Conservation (phyloP, 2,888 invertebrate species). For the Acrocyrtus sp. region DNA sequence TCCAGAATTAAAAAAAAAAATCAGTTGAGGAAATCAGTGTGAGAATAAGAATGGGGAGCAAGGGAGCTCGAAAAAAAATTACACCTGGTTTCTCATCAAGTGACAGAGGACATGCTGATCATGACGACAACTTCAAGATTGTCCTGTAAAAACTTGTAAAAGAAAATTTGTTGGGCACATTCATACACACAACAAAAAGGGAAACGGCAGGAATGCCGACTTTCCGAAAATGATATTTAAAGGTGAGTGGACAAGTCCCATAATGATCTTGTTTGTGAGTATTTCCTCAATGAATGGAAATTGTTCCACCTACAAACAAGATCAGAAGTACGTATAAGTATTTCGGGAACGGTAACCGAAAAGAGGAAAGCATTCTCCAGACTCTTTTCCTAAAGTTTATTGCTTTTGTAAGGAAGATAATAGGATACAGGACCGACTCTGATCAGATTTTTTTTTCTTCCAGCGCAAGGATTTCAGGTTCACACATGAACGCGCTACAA, state of each 20-base stretch:
- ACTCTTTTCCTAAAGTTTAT: background rate
- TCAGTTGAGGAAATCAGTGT: background rate
- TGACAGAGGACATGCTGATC: background rate
- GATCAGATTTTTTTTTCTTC: slow-evolving; percentile 1
- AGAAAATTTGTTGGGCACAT: too few species aligned
- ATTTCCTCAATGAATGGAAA: slow-evolving; percentile 24
- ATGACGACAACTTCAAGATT: slow-evolving; percentile 23
- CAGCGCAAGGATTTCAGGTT: slow-evolving; percentile 5
- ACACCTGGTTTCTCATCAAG: background rate
- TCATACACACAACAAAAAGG: background rate
- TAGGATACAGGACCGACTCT: slow-evolving; percentile 37
- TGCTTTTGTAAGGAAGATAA: too few species aligned
- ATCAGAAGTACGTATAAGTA: too few species aligned
- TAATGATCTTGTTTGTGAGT: slow-evolving; percentile 28
- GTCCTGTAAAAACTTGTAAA: background rate
- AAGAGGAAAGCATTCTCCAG: background rate
- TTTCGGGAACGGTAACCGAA: background rate
- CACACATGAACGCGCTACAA: slow-evolving; percentile 37
- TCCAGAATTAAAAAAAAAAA: background rate
- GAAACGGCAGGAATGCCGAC: background rate
- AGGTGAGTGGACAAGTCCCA: background rate
- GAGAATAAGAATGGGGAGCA: too few species aligned
- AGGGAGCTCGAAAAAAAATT: background rate
- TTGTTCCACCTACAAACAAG: slow-evolving; percentile 40
- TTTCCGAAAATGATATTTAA: background rate